Conservation (phyloP, 1,140 invertebrate species). For the Solenopsis fugax region DNA sequence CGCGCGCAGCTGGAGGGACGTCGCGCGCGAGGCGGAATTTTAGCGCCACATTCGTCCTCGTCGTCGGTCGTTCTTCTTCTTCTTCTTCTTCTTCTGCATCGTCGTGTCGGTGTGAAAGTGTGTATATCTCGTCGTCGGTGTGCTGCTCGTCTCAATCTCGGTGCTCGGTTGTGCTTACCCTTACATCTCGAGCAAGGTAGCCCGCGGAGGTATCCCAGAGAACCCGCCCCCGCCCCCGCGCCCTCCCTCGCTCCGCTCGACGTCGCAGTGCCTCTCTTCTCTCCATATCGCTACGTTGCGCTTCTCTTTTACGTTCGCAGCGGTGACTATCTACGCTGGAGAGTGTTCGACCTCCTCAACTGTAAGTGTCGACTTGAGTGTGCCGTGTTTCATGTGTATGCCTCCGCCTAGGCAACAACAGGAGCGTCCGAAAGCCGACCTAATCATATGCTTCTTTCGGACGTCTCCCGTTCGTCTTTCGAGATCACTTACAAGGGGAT, state of each 20-base stretch:
- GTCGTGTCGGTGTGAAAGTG: background rate
- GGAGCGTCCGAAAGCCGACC: background rate
- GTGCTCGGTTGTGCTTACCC: slow-evolving; percentile 69
- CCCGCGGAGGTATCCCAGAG: slow-evolving; percentile 78
- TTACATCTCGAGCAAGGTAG: slow-evolving; percentile 67
- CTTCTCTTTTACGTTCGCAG: slow-evolving; percentile 70
- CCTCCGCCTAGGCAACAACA: no score
- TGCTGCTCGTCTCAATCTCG: slow-evolving; percentile 54
- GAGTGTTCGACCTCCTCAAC: slow-evolving; percentile 69
- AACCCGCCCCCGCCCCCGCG: slow-evolving; percentile 71
- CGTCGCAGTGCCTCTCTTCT: slow-evolving; percentile 81
- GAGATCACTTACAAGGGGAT: no score
- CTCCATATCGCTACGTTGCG: slow-evolving; percentile 75
- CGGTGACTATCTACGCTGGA: slow-evolving; percentile 72
- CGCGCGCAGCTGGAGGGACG: background rate
- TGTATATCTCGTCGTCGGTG: slow-evolving; percentile 28
- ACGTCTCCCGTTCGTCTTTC: background rate
- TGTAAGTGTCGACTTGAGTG: slow-evolving; percentile 65
- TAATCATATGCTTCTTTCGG: background rate
- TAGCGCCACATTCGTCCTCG: slow-evolving; percentile 7
- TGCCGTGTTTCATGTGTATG: background rate
- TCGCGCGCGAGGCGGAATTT: slow-evolving; percentile 40
- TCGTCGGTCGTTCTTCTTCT: slow-evolving; percentile 48
- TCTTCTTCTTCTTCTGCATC: slow-evolving; percentile 50
- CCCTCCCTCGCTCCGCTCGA: slow-evolving; percentile 56